A percentile compares a stretch with the other conserved stretches of the same genome.
Evolutionary conservation across 2,113 vertebrate genomes (phyloP).

Genomic region (Hippocampus guttulatus): DNA sequence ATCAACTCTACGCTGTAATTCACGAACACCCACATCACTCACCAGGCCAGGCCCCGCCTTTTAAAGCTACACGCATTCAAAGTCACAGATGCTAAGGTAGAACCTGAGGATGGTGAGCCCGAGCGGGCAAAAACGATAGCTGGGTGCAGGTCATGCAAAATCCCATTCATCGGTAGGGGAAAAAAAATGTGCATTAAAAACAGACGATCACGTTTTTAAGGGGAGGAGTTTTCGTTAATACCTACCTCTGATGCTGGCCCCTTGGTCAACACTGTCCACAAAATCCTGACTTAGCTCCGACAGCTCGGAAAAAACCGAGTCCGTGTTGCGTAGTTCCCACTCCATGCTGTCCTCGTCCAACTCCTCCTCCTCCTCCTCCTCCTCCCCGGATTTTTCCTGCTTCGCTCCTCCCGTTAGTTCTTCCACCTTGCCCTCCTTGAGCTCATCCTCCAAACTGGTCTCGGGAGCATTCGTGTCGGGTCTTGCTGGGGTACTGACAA

Average conservation of each 20-base stretch:
- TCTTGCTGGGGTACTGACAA: conserved; percentile 44
- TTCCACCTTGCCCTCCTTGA: conserved; percentile 16
- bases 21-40: too few relatives aligned
- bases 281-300: conserved; percentile 73
- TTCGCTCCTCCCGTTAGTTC: conserved; percentile 19
- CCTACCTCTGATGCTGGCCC: conserved; percentile 70
- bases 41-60: too few relatives aligned
- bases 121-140: too few relatives aligned
- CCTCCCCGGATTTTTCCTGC: not conserved
- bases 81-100: too few relatives aligned
- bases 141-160: too few relatives aligned
- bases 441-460: conserved; percentile 46
- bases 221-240: not conserved
- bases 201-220: not conserved
- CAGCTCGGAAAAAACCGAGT: conserved; percentile 76
- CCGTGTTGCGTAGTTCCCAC: conserved; percentile 73
- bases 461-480: conserved; percentile 16
- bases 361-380: conserved; percentile 15
- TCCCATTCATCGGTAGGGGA: not conserved
- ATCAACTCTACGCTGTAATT: too few relatives aligned
- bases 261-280: conserved; percentile 73
- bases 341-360: conserved; percentile 66
- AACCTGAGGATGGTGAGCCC: too few relatives aligned
- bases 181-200: not conserved
- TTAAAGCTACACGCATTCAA: too few relatives aligned